phyloP scores from a whole-genome alignment of 1,140 invertebrate genomes.

The Watersipora subatra region DNA sequence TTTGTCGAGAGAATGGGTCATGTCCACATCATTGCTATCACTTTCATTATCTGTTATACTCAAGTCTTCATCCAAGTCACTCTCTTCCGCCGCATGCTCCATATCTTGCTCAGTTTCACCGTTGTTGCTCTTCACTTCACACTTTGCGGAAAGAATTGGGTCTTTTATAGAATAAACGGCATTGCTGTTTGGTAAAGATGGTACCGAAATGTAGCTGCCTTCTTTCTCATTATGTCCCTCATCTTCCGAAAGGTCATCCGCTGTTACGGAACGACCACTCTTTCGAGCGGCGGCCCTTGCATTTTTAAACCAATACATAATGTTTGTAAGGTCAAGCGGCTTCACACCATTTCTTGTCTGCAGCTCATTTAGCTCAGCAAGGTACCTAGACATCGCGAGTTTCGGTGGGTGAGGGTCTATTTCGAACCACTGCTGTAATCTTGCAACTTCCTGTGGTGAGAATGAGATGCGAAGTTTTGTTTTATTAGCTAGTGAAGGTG shows the following conservation, averaged over 20 bases:
- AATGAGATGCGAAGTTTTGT: constrained; percentile 54
- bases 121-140: neutral
- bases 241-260: neutral
- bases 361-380: constrained; percentile 76
- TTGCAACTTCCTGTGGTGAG: constrained; percentile 87
- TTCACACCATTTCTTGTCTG: constrained; percentile 76
- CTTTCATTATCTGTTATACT: neutral
- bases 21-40: neutral
- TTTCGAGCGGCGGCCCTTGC: constrained; percentile 85
- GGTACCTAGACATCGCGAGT: constrained; percentile 77
- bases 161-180: constrained; percentile 27
- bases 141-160: constrained; percentile 6
- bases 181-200: constrained; percentile 28
- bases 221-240: neutral
- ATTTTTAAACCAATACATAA: constrained; percentile 98
- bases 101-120: neutral
- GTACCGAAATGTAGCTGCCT: constrained; percentile 5
- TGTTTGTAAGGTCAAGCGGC: constrained; percentile 87
- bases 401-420: constrained; percentile 82
- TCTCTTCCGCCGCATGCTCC: neutral
- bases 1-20: neutral
- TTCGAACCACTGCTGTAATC: constrained; percentile 81
- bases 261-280: neutral
- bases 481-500: neutral
- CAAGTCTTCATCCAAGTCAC: neutral